Percentiles rank a stretch among this genome's conserved stretches.
Evolutionary conservation across 1,140 invertebrate species (phyloP).

Genomic region (Neelides sp.): DNA sequence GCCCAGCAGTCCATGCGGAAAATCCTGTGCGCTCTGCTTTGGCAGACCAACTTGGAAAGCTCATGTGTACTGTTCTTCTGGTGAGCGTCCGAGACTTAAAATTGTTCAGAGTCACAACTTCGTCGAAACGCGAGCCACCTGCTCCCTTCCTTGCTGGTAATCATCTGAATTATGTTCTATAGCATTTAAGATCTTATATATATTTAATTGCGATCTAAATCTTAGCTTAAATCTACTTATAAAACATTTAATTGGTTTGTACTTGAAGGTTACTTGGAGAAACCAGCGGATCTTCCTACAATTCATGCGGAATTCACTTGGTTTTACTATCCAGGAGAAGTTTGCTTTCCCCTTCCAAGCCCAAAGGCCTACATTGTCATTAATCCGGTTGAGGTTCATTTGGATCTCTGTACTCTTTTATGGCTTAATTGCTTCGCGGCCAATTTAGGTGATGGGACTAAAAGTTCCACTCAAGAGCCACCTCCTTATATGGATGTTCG

Average conservation of each 20-base stretch:
- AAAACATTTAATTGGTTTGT: slow-evolving; percentile 21
- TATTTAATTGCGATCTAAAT: slow-evolving; percentile 25
- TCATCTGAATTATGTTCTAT: too few species aligned
- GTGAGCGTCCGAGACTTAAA: slow-evolving; percentile 78
- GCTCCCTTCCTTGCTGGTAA: slow-evolving; percentile 71
- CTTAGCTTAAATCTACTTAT: slow-evolving; percentile 24
- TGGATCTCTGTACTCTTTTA: slow-evolving; percentile 70
- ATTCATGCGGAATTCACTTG: slow-evolving; percentile 91
- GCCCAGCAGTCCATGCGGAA: not conserved
- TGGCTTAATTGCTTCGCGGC: slow-evolving; percentile 90
- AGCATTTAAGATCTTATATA: too few species aligned
- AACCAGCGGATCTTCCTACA: slow-evolving; percentile 73
- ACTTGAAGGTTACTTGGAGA: slow-evolving; percentile 64
- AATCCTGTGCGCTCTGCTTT: slow-evolving; percentile 53
- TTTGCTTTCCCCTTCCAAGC: slow-evolving; percentile 80
- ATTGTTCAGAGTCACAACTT: slow-evolving; percentile 66
- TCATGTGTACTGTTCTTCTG: slow-evolving; percentile 84
- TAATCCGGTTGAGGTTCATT: slow-evolving; percentile 70
- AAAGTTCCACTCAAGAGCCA: slow-evolving; percentile 43
- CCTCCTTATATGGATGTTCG: slow-evolving; percentile 63
- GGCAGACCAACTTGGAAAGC: slow-evolving; percentile 59
- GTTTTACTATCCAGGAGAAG: slow-evolving; percentile 91
- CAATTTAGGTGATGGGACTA: slow-evolving; percentile 64
- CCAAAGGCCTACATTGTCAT: slow-evolving; percentile 82
- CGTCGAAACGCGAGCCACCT: slow-evolving; percentile 50